phyloP scores from a whole-genome alignment of 2,113 vertebrate genomes.

The Gracilinanus agilis region DNA sequence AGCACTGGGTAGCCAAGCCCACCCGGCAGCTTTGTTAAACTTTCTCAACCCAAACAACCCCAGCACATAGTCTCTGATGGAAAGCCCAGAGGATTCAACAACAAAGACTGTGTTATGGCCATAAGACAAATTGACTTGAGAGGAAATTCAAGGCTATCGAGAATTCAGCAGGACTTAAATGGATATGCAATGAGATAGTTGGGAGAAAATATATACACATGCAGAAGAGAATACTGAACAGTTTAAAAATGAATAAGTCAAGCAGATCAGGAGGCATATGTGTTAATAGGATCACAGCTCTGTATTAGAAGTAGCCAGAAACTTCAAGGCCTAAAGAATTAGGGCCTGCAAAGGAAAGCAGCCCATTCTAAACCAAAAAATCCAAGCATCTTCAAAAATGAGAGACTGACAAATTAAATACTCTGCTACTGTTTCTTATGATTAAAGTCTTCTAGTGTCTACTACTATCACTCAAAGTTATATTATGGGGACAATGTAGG shows the following conservation, averaged over 20 bases:
- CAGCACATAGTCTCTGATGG: background rate
- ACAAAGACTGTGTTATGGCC: background rate
- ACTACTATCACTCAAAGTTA: background rate
- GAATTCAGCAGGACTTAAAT: background rate
- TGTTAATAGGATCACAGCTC: background rate
- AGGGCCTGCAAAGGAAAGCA: background rate
- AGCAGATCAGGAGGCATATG: background rate
- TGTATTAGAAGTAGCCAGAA: background rate
- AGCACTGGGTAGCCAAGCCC: background rate
- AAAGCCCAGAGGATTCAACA: background rate
- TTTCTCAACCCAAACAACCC: background rate
- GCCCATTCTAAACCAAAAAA: background rate
- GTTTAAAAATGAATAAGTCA: conserved; percentile 2
- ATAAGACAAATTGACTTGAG: background rate
- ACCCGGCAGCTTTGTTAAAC: background rate
- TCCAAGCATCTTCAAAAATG: background rate
- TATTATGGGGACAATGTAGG: background rate
- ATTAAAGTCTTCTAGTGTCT: background rate
- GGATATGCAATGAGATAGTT: conserved; percentile 39
- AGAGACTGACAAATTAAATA: background rate
- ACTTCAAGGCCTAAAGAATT: background rate
- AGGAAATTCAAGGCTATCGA: background rate
- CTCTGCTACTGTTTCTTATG: background rate
- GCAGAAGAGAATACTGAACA: background rate
- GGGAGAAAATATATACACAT: background rate